Evolutionary conservation across 2,888 invertebrate genomes (phyloP), one percentile per base, ranked within the genome.

Genomic region (Euclidia mi): DNA sequence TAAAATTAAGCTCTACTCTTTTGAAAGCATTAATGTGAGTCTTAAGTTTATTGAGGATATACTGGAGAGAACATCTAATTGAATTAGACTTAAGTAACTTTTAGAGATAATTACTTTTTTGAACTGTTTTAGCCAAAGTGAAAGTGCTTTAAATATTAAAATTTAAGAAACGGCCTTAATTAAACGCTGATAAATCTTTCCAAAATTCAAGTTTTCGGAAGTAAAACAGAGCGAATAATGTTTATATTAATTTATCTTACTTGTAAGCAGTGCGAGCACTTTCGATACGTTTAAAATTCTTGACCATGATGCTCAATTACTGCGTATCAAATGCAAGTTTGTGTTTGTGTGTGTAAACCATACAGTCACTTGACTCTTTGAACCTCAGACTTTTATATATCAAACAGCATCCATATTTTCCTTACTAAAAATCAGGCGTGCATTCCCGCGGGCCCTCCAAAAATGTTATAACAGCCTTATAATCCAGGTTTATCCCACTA

Each of bases 81-180:
- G 35, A 41, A 63, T 47, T 31, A 11, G 28, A 53, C 49, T 63
- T 46, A 45, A 53, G 35, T 52, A 43, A 62, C 63, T 63, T 40
- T 45, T n/a, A 43, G 35, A 63, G 40, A 53, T 44, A 63, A 63
- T 64, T 20, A 58, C 46, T 63, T 63, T 53, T 15, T 44, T n/a
- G 18, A 17, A 62, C 42, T 46, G 10, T 6, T 35, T 32, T 10
- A 18, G 12, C 25, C 11, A 25, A 56, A 56, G 25, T 61, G 46
- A 1, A 4, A 12, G 10, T 42, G 15, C 29, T n/a, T 15, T 7
- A 14, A 41, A 29, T 1, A 4, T 4, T 41, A 6, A 17, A 2
- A 15, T 12, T 14, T 12, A 0, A 34, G 12, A 34, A 12, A 6
- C 7, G 2, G 4, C 7, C 4, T n/a, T n/a, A n/a, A n/a, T n/a